Evolutionary conservation across 2,113 vertebrate genomes (phyloP).

Genomic region (Aramus guarauna): DNA sequence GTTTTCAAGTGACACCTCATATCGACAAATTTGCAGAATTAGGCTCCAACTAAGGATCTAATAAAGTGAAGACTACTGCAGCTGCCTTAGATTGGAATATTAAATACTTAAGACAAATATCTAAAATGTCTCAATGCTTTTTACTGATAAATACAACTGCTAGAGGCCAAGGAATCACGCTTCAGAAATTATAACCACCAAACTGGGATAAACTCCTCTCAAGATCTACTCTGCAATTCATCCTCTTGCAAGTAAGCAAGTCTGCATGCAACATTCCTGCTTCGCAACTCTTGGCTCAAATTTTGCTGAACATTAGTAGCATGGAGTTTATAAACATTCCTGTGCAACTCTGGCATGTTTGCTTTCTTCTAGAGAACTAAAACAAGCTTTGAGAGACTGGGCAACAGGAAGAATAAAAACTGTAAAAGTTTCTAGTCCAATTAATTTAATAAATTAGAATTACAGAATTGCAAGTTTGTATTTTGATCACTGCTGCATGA

Average conservation of each 20-base stretch:
- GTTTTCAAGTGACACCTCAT: neutral
- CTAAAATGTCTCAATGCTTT: neutral
- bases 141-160: neutral
- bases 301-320: neutral
- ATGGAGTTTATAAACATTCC: neutral
- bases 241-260: neutral
- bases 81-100: neutral
- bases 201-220: neutral
- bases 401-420: neutral
- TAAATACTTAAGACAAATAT: neutral
- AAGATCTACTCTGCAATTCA: neutral
- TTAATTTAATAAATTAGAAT: neutral
- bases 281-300: neutral
- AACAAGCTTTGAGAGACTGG: neutral
- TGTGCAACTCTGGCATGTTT: neutral
- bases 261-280: neutral
- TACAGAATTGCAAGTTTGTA: neutral
- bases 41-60: neutral
- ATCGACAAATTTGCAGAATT: neutral
- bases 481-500: neutral
- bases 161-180: neutral
- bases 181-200: neutral
- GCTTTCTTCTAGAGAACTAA: neutral
- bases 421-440: neutral
- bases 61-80: neutral